These are phyloP conservation scores for Drosophila simulans DNA, from an alignment of 1,140 invertebrate species.

Conservation along the genomic window DNA sequence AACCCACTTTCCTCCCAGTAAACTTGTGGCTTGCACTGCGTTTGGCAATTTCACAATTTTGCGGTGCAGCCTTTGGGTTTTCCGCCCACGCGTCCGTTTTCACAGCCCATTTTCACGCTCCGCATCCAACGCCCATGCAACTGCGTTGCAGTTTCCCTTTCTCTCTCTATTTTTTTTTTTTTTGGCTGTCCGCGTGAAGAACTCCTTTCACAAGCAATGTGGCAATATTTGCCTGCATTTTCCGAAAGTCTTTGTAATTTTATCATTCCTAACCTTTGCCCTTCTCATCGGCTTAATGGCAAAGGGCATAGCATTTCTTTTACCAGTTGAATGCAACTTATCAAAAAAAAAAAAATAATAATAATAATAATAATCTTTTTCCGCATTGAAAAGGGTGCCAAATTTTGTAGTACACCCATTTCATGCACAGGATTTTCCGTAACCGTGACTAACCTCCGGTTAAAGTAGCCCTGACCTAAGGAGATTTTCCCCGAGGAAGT, in stretches of 20 bases:
- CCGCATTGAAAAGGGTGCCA: not conserved
- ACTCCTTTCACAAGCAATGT: conserved; percentile 27
- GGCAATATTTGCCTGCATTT: conserved; percentile 25
- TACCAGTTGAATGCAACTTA: not conserved
- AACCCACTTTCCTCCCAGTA: conserved; percentile 10
- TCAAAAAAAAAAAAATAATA: too few species aligned
- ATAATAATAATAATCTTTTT: not conserved
- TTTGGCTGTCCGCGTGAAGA: not conserved
- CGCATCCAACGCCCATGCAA: not conserved
- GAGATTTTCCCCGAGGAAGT: conserved; percentile 1
- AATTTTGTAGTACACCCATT: not conserved
- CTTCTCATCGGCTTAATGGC: conserved; percentile 3
- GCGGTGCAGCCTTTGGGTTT: conserved; percentile 20
- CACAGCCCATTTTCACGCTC: not conserved
- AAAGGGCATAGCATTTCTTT: conserved; percentile 4
- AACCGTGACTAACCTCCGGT: not conserved
- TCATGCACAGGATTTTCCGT: not conserved
- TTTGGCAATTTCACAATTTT: conserved; percentile 55
- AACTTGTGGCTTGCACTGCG: conserved; percentile 39
- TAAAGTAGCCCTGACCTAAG: conserved; percentile 11
- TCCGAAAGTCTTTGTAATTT: conserved; percentile 7
- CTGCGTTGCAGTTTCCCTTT: conserved; percentile 7
- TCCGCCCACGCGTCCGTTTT: not conserved
- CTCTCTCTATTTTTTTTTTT: not conserved
- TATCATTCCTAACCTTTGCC: conserved; percentile 28